Evolutionary conservation across 2,797 vertebrate species (phyloP), one percentile per base, ranked within the genome.

Genomic region (Muraenolepis orangiensis): DNA sequence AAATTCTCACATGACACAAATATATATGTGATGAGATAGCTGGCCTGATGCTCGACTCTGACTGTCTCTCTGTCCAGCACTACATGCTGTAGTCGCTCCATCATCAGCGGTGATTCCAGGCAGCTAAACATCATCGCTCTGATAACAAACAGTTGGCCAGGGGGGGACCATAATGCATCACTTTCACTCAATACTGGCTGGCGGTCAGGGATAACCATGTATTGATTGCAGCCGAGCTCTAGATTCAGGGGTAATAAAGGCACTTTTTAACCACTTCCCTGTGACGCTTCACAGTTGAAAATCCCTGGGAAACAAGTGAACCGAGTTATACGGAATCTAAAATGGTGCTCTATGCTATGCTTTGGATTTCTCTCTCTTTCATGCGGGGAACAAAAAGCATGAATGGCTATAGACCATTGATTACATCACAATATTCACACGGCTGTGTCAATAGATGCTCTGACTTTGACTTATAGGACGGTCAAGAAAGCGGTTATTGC

Each of bases 131-230:
- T 57, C 26, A 61, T 38, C 34, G 13, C 32, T 36, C 16, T 57
- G 3, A 31, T 64, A 71, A 77, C 16, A 73, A 81, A 71, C 13
- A 13, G 10, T 26, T 7, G 72, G 23, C 5, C 7, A n/a, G 36
- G 29, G 67, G 11, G 29, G 67, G 11, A 36, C 36, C 51, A 46
- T 5, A 30, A 18, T 71, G 69, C 40, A 36, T 71, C 46, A 11
- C 36, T 23, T 80, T 71, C 38, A 67, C 75, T 76, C 23, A 74
- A 68, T 73, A 70, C 31, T 3, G 72, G n/a, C 34, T 3, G 42
- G 26, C 30, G 31, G 64, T 11, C 30, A 70, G 26, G 12, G 29
- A 34, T 78, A 76, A 73, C 73, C 42, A 38, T n/a, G 11, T 29
- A 75, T 75, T 74, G 80, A 80, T 72, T 72, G 30, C 2, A 57